A percentile compares a stretch with the other conserved stretches of the same genome.
These are phyloP conservation scores for Petromus typicus DNA, from an alignment of 2,113 vertebrate species.

Conservation along the genomic window DNA sequence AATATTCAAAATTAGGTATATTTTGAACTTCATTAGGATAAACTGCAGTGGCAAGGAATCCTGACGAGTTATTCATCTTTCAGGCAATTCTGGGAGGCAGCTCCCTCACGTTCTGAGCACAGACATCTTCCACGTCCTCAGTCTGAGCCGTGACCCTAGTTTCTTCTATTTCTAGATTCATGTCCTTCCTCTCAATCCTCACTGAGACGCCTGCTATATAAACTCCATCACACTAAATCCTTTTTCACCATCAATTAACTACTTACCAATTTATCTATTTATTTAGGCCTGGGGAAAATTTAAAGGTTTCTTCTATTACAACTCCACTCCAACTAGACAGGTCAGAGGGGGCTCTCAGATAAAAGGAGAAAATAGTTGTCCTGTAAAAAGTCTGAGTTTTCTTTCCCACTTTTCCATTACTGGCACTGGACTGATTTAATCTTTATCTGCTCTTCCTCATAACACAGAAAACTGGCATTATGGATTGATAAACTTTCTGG, in stretches of 20 bases:
- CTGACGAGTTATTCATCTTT: not conserved
- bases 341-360: not conserved
- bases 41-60: not conserved
- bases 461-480: not conserved
- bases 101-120: not conserved
- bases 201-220: not conserved
- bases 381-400: not conserved
- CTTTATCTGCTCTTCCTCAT: not conserved
- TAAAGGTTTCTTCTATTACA: slow-evolving; percentile 23
- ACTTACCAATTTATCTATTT: not conserved
- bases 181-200: not conserved
- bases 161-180: not conserved
- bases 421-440: not conserved
- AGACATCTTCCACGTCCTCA: not conserved
- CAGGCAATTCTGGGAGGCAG: not conserved
- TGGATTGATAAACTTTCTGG: not conserved
- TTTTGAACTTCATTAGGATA: slow-evolving; percentile 66
- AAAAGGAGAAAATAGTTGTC: not conserved
- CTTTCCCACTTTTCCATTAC: not conserved
- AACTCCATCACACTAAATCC: not conserved
- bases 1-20: slow-evolving; percentile 75
- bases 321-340: not conserved
- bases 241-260: not conserved
- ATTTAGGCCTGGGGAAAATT: not conserved
- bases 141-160: not conserved